These are phyloP conservation scores for Argya squamiceps DNA, from an alignment of 2,797 vertebrate species.

Conservation along the genomic window DNA sequence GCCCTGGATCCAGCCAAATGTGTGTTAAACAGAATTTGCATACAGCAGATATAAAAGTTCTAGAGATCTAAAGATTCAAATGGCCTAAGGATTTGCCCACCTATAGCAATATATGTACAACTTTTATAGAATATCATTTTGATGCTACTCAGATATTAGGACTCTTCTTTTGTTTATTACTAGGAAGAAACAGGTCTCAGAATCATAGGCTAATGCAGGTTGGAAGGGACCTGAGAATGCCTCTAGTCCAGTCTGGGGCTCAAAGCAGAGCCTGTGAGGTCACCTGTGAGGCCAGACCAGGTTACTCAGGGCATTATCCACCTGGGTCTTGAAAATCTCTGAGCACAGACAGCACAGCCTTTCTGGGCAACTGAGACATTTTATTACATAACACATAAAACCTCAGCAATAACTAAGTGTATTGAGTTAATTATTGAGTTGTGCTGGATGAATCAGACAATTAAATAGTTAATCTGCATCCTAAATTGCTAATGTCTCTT, in stretches of 20 bases:
- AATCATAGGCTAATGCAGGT: neutral
- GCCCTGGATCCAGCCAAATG: neutral
- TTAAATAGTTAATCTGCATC: slow-evolving; percentile 1
- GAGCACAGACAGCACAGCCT: neutral
- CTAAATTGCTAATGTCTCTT: neutral
- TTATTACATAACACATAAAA: neutral
- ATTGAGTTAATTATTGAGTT: neutral
- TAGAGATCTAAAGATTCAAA: neutral
- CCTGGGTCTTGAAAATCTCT: neutral
- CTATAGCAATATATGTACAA: neutral
- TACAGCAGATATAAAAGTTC: neutral
- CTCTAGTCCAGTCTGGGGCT: neutral
- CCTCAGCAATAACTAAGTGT: neutral
- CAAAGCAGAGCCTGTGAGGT: neutral
- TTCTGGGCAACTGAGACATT: neutral
- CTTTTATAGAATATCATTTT: neutral
- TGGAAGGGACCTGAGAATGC: neutral
- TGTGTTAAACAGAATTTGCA: neutral
- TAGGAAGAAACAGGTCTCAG: neutral
- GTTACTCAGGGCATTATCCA: neutral
- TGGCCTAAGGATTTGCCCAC: neutral
- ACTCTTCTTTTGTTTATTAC: neutral
- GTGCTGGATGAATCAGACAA: neutral
- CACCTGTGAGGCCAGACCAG: neutral
- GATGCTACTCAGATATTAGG: neutral